Conservation (phyloP, 2,888 invertebrate genomes). For the Apodemia zela region DNA sequence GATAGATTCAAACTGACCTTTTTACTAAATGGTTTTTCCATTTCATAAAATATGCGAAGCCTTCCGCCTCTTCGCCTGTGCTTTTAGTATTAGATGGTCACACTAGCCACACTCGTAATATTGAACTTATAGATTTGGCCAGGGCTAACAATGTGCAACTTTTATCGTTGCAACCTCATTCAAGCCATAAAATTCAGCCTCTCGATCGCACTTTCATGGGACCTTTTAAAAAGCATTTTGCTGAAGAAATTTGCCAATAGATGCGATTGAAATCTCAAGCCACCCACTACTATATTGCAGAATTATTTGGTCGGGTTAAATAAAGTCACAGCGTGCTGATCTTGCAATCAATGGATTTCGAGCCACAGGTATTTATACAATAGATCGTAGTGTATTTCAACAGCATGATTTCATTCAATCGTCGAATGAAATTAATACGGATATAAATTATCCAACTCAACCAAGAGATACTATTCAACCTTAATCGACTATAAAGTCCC, state of each 20-base stretch:
- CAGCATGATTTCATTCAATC: too few relatives aligned
- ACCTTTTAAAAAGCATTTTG: background rate
- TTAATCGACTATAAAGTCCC: too few relatives aligned
- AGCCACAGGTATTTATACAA: background rate
- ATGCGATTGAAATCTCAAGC: background rate
- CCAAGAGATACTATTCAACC: too few relatives aligned
- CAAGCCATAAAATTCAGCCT: background rate
- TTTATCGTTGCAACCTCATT: background rate
- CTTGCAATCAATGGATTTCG: background rate
- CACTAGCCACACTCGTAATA: too few relatives aligned
- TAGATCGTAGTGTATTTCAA: background rate
- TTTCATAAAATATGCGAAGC: background rate
- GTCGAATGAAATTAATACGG: too few relatives aligned
- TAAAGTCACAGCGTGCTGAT: background rate
- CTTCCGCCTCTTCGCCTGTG: background rate
- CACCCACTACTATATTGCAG: background rate
- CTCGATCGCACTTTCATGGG: background rate
- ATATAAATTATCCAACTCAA: background rate
- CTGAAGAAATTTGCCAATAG: background rate
- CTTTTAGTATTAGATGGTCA: background rate
- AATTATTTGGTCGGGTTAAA: too few relatives aligned
- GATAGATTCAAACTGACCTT: too few relatives aligned
- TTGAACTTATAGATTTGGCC: too few relatives aligned
- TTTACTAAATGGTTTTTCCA: background rate
- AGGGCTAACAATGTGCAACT: background rate